A percentile compares a stretch with the other conserved stretches of the same genome.
Conservation (phyloP, 2,888 invertebrate genomes). For the Meta bourneti region DNA sequence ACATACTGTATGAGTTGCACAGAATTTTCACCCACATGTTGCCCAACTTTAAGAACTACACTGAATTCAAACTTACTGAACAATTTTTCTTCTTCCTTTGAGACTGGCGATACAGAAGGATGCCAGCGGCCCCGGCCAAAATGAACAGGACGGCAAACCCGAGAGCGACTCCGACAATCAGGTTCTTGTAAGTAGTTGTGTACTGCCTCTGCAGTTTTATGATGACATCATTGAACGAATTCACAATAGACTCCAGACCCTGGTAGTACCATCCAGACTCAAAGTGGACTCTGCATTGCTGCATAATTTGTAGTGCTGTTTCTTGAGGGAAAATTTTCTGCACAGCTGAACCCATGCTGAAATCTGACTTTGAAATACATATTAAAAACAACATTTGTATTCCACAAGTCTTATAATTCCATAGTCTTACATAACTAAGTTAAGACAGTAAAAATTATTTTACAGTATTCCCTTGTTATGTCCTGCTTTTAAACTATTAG, state of each 20-base stretch:
- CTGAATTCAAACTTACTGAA: constrained; percentile 19
- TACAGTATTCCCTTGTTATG: too few relatives aligned
- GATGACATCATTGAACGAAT: constrained; percentile 66
- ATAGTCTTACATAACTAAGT: neutral
- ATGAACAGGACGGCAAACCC: constrained; percentile 52
- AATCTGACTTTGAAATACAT: constrained; percentile 46
- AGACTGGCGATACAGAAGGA: constrained; percentile 20
- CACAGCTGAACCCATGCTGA: constrained; percentile 57
- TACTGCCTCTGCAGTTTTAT: constrained; percentile 26
- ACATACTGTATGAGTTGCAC: too few relatives aligned
- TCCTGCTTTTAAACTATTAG: too few relatives aligned
- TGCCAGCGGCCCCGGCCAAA: neutral
- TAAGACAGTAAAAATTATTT: neutral
- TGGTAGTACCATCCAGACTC: constrained; percentile 62
- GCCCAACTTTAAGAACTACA: too few relatives aligned
- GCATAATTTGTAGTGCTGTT: constrained; percentile 31
- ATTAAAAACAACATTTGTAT: neutral
- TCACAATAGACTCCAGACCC: constrained; percentile 72
- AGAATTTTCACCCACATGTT: too few relatives aligned
- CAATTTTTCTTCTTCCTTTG: constrained; percentile 40
- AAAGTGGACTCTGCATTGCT: constrained; percentile 64
- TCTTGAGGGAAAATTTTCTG: constrained; percentile 19
- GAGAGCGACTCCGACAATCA: constrained; percentile 40
- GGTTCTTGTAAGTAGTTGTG: constrained; percentile 1
- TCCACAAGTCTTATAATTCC: neutral